A percentile compares a stretch with the other conserved stretches of the same genome.
Conservation (phyloP, 1,140 invertebrate genomes). For the Zaprionus ornatus region DNA sequence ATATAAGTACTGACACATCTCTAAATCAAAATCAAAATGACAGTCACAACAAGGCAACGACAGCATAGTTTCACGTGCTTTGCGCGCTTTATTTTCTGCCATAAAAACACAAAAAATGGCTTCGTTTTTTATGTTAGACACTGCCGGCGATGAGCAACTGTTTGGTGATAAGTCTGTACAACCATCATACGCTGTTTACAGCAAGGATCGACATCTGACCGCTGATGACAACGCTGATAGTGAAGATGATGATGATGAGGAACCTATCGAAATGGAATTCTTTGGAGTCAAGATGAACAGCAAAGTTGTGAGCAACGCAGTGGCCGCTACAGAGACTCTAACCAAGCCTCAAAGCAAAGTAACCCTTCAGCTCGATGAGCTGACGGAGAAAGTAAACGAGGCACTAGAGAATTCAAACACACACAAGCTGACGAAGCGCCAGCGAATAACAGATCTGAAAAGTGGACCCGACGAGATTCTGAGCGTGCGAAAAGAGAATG, state of each 20-base stretch:
- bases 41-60: slow-evolving; percentile 12
- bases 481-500: slow-evolving; percentile 74
- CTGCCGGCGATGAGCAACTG: slow-evolving; percentile 66
- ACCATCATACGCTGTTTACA: slow-evolving; percentile 17
- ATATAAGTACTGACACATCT: too few species aligned
- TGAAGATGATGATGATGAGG: slow-evolving; percentile 36
- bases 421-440: slow-evolving; percentile 49
- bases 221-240: slow-evolving; percentile 19
- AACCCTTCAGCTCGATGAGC: slow-evolving; percentile 33
- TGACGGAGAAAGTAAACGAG: slow-evolving; percentile 43
- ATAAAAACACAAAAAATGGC: slow-evolving; percentile 36
- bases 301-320: slow-evolving; percentile 38
- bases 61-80: slow-evolving; percentile 19
- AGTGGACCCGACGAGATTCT: slow-evolving; percentile 83
- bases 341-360: slow-evolving; percentile 33
- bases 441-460: slow-evolving; percentile 83
- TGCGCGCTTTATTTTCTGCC: slow-evolving; percentile 4
- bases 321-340: slow-evolving; percentile 1
- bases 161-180: slow-evolving; percentile 23
- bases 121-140: slow-evolving; percentile 79
- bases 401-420: slow-evolving; percentile 35
- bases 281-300: slow-evolving; percentile 59
- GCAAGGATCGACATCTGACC: not conserved
- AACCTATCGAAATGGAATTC: slow-evolving; percentile 49
- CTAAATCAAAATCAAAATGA: not conserved